These are phyloP conservation scores for Parazoanthus darwini DNA, from an alignment of 92 coral and sea anemone species.

Conservation along the genomic window DNA sequence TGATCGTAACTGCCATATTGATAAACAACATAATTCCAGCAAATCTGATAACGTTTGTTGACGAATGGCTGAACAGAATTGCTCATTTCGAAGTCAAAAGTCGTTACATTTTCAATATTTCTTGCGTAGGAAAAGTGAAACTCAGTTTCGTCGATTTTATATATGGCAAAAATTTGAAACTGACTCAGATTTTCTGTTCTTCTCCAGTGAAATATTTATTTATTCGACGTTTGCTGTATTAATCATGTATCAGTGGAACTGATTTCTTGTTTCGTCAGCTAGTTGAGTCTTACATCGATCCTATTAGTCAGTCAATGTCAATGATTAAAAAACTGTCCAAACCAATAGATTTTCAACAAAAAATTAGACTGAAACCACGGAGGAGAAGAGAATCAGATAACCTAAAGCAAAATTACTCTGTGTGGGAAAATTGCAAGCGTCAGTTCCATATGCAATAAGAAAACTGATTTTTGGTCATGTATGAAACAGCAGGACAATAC, in stretches of 20 bases:
- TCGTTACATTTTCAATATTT: neutral
- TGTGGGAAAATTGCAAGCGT: neutral
- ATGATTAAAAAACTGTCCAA: too few species aligned
- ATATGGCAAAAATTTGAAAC: too few species aligned
- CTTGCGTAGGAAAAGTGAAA: neutral
- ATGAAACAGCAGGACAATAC: neutral
- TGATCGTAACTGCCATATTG: neutral
- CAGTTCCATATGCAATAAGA: slow-evolving; percentile 19
- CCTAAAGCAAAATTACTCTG: neutral
- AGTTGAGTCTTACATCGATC: neutral
- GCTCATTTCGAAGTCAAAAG: neutral
- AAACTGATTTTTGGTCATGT: neutral
- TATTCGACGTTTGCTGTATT: neutral
- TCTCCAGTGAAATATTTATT: too few species aligned
- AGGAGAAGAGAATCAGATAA: neutral
- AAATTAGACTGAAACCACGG: neutral
- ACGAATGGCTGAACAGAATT: neutral
- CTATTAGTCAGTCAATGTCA: neutral
- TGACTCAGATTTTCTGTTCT: too few species aligned
- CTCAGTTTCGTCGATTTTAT: too few species aligned
- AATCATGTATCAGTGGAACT: neutral
- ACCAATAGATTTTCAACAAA: neutral
- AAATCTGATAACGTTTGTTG: neutral
- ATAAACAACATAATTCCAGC: too few species aligned
- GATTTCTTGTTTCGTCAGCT: neutral